Base-by-base conservation (phyloP, 1,140 invertebrate genomes). In the Cecropterus lyciades region DNA sequence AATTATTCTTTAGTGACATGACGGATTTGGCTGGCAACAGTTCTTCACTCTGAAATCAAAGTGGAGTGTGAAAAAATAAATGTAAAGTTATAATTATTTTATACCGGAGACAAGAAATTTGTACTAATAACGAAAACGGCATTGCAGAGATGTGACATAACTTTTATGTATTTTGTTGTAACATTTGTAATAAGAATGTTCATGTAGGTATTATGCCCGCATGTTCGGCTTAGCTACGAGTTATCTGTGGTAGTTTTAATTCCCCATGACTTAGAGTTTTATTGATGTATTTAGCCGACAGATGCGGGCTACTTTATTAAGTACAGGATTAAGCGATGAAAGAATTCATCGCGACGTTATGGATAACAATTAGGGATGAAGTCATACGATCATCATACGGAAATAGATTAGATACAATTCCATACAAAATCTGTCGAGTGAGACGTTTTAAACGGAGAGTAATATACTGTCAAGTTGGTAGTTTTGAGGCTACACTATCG, bases 201-300 rank as follows among this genome's bases (percentile, higher is more conserved):
- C 20, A 8, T 14, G 30, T 24, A 60, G 3, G 40, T 60, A 48
- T 57, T 30, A 51, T 65, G 33, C 82, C 82, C 82, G 82, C 80
- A 85, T 85, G 68, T 70, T 70, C 67, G 63, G 59, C 63, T 72
- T 79, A 75, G 55, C 69, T 76, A 75, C 51, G 63, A 74, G 52
- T 80, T 84, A 81, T 82, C 75, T 77, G 72, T 69, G 73, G 71
- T 76, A 77, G 67, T 77, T 79, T 80, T 85, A 82, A 79, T 79
- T 83, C 77, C 67, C 69, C 71, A 60, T 74, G 70, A 79, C 73
- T 80, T 82, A 73, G 72, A 79, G 68, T 82, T 82, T 85, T 83
- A 82, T 85, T 85, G 77, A 73, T 68, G 75, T 77, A 75, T 81
- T 77, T 74, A 70, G 68, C 59, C 66, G 53, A 53, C 67, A 69